These are phyloP conservation scores for Rafetus swinhoei DNA, from an alignment of 2,113 vertebrate genomes.

Conservation along the genomic window DNA sequence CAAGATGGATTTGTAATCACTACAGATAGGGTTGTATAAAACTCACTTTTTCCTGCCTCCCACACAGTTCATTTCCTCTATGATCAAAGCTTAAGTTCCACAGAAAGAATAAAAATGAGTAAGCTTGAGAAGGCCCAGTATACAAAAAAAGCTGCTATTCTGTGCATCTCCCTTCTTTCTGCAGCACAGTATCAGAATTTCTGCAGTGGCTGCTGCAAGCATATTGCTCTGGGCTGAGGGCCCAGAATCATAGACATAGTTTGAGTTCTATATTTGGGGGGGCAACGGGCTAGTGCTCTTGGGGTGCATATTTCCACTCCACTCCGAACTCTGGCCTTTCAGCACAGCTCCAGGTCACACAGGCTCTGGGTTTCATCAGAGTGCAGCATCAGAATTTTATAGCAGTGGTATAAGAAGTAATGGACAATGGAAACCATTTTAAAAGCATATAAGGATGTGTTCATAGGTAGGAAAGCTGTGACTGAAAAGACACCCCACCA, in stretches of 20 bases:
- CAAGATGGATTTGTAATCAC: neutral
- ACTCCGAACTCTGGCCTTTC: no score
- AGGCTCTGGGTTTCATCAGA: no score
- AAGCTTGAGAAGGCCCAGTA: neutral
- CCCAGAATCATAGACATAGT: neutral
- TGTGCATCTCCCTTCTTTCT: neutral
- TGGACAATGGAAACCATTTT: no score
- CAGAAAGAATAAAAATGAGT: neutral
- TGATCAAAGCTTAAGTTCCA: neutral
- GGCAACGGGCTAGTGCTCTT: neutral
- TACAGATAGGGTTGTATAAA: neutral
- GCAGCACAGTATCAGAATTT: neutral
- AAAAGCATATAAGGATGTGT: no score
- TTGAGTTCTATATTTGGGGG: no score
- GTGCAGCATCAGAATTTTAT: no score
- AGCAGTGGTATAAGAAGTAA: no score
- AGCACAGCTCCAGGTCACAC: no score
- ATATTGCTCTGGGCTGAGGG: neutral
- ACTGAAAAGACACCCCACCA: no score
- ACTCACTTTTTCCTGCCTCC: neutral
- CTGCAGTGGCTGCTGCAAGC: neutral
- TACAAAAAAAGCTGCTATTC: neutral
- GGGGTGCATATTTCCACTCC: neutral
- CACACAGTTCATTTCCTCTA: neutral
- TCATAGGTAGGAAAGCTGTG: no score